Percentiles rank a stretch among this genome's conserved stretches.
Evolutionary conservation across 2,888 invertebrate species (phyloP).

Genomic region (Exephanes ischioxanthus): DNA sequence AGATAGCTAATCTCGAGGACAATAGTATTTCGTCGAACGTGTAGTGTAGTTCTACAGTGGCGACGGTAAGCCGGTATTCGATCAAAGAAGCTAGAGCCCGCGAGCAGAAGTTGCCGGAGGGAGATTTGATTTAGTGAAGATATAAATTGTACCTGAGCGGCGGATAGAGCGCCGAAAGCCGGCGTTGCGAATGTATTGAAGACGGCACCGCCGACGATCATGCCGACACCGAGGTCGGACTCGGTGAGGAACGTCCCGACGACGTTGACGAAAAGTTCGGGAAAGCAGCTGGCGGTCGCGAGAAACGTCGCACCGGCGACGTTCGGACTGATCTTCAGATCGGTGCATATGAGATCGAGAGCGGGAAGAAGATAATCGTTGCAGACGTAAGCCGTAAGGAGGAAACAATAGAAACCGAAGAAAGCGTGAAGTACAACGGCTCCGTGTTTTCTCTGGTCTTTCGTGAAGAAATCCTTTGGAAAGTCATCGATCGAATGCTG

Average conservation of each 20-base stretch:
- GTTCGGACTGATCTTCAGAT: slow-evolving; percentile 92
- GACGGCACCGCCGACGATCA: slow-evolving; percentile 94
- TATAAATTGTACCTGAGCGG: slow-evolving; percentile 87
- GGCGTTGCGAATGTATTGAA: slow-evolving; percentile 95
- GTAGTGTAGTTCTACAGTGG: neutral
- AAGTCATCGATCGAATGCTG: slow-evolving; percentile 87
- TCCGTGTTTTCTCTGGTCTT: slow-evolving; percentile 90
- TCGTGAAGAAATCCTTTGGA: slow-evolving; percentile 87
- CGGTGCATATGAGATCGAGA: slow-evolving; percentile 94
- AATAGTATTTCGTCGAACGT: slow-evolving; percentile 32
- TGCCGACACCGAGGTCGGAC: slow-evolving; percentile 94
- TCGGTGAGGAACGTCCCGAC: slow-evolving; percentile 94
- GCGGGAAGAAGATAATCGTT: slow-evolving; percentile 97
- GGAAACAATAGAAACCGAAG: slow-evolving; percentile 94
- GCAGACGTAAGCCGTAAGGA: slow-evolving; percentile 94
- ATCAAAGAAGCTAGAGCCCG: neutral
- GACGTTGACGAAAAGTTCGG: slow-evolving; percentile 96
- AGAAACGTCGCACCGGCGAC: slow-evolving; percentile 99
- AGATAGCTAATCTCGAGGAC: slow-evolving; percentile 59
- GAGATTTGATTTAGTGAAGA: neutral
- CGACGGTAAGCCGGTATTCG: neutral
- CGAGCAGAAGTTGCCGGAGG: neutral
- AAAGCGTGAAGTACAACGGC: slow-evolving; percentile 91
- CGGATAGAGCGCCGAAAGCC: slow-evolving; percentile 92
- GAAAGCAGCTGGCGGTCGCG: slow-evolving; percentile 97